phyloP scores from a whole-genome alignment of 1,140 invertebrate genomes.

The Lineus longissimus region DNA sequence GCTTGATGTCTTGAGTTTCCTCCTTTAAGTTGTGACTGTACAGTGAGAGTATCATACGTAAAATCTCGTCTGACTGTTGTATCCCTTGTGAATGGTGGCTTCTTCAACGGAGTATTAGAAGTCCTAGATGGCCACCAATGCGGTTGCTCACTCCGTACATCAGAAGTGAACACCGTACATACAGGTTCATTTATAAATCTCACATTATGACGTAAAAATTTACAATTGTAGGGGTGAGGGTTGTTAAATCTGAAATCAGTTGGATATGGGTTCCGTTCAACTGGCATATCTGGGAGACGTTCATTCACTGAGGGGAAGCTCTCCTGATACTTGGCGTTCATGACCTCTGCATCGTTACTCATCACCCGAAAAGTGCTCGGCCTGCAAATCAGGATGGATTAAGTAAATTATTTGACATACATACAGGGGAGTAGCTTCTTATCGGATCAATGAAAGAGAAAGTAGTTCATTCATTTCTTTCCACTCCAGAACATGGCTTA shows the following conservation, averaged over 20 bases:
- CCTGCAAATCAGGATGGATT: constrained; percentile 26
- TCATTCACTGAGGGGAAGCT: constrained; percentile 15
- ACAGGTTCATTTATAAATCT: constrained; percentile 45
- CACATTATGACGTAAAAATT: constrained; percentile 42
- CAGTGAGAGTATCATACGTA: too few species aligned
- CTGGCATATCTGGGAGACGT: constrained; percentile 21
- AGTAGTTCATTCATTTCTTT: too few species aligned
- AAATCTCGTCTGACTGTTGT: constrained; percentile 37
- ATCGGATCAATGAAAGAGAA: too few species aligned
- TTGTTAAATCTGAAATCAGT: constrained; percentile 39
- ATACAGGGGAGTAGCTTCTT: background rate
- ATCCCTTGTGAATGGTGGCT: constrained; percentile 32
- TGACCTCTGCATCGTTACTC: constrained; percentile 34
- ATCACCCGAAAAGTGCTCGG: constrained; percentile 47
- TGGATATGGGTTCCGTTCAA: constrained; percentile 31
- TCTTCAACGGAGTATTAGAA: constrained; percentile 27
- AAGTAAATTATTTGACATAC: constrained; percentile 6
- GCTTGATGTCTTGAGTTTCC: constrained; percentile 32
- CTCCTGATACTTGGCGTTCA: constrained; percentile 22
- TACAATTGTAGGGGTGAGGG: constrained; percentile 36
- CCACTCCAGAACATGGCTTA: too few species aligned
- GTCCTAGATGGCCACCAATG: constrained; percentile 18
- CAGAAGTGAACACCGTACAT: constrained; percentile 38
- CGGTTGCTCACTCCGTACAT: constrained; percentile 28
- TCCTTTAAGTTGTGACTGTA: background rate